Percentiles rank a stretch among this genome's conserved stretches.
phyloP scores from a whole-genome alignment of 2,113 vertebrate species.

The Forbesichthys agassizii region DNA sequence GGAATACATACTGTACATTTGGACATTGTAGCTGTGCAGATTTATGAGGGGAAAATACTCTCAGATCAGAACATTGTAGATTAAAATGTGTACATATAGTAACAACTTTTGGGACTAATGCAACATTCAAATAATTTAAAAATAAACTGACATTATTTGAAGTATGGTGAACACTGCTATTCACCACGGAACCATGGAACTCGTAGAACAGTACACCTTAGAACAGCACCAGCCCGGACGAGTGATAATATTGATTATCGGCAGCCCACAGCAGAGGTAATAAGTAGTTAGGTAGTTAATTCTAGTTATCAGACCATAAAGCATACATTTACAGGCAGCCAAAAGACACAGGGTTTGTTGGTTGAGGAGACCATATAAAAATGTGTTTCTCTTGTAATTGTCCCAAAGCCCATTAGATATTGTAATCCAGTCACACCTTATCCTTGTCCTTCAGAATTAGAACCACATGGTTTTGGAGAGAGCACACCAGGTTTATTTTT shows the following conservation, averaged over 20 bases:
- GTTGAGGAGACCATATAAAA: constrained; percentile 48
- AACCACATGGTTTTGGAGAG: constrained; percentile 45
- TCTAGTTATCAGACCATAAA: constrained; percentile 66
- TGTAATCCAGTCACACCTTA: constrained; percentile 63
- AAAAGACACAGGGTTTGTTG: constrained; percentile 51
- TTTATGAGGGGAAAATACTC: neutral
- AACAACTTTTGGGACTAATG: neutral
- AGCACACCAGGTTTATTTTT: constrained; percentile 49
- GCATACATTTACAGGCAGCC: constrained; percentile 59
- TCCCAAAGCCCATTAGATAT: constrained; percentile 61
- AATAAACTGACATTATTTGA: neutral
- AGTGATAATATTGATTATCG: constrained; percentile 56
- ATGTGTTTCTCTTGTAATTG: constrained; percentile 66
- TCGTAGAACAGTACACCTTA: constrained; percentile 22
- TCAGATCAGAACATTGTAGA: neutral
- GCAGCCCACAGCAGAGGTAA: constrained; percentile 53
- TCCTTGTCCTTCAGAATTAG: constrained; percentile 22
- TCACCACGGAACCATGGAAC: neutral
- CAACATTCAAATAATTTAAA: neutral
- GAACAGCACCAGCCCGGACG: constrained; percentile 17
- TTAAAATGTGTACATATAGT: neutral
- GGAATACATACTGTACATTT: no score
- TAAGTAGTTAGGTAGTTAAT: constrained; percentile 63
- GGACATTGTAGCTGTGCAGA: neutral
- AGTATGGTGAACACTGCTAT: neutral